A percentile compares a stretch with the other conserved stretches of the same genome.
phyloP scores from a whole-genome alignment of 2,113 vertebrate species.

The Clarias macrocephalus region DNA sequence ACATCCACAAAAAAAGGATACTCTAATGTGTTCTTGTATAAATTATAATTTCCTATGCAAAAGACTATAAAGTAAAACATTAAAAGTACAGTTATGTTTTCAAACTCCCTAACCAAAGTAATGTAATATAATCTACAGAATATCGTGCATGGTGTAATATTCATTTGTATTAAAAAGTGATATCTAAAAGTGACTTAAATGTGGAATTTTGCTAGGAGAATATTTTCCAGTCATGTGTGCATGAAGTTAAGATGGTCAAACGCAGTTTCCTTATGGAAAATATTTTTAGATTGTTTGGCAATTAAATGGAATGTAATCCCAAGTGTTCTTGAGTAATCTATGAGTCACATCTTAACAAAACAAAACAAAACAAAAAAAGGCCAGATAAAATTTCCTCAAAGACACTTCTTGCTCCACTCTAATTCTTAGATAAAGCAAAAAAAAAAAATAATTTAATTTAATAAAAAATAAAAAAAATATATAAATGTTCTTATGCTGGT shows the following conservation, averaged over 20 bases:
- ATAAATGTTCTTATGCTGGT: neutral
- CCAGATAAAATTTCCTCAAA: neutral
- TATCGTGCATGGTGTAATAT: neutral
- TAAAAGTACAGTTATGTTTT: neutral
- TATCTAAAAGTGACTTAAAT: neutral
- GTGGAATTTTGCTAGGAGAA: neutral
- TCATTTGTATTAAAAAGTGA: neutral
- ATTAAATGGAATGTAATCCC: constrained; percentile 1
- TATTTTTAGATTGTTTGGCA: constrained; percentile 11
- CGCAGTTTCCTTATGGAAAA: neutral
- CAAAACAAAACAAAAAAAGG: neutral
- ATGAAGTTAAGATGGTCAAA: neutral
- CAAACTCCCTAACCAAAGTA: neutral
- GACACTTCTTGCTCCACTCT: neutral
- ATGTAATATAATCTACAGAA: neutral
- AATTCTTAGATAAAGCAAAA: neutral
- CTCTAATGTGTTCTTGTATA: neutral
- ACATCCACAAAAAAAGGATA: neutral
- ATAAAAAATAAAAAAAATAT: too few species aligned
- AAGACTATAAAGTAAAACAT: neutral
- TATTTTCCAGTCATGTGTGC: neutral
- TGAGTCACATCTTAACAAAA: constrained; percentile 26
- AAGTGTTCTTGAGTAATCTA: neutral
- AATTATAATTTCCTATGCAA: neutral
- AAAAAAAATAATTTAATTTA: too few species aligned